Evolutionary conservation across 2,113 vertebrate species (phyloP).

Genomic region (Indri indri): DNA sequence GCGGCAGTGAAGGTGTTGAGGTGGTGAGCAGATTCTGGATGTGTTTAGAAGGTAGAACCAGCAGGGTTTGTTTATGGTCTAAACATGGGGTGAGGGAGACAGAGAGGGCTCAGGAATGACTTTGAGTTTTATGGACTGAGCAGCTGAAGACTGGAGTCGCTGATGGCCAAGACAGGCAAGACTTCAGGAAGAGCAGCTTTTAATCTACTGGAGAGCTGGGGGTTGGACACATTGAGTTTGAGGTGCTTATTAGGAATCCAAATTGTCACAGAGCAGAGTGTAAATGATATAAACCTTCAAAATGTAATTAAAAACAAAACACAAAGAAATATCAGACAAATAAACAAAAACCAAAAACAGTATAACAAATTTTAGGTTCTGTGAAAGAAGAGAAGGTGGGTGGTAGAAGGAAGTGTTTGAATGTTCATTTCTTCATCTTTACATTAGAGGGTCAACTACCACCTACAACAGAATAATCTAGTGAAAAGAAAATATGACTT

Average conservation of each 20-base stretch:
- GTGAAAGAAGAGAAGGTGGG: not conserved
- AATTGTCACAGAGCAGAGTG: not conserved
- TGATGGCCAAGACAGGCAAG: not conserved
- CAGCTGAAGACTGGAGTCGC: not conserved
- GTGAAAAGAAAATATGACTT: not conserved
- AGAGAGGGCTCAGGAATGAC: not conserved
- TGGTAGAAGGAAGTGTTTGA: not conserved
- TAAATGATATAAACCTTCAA: not conserved
- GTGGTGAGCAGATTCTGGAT: not conserved
- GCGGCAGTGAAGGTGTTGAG: not conserved
- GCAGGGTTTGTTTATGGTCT: not conserved
- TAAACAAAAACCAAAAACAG: not conserved
- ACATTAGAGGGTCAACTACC: not conserved
- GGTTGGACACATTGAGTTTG: not conserved
- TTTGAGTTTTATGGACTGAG: not conserved
- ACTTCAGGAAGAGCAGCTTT: not conserved
- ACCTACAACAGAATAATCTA: not conserved
- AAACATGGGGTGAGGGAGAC: not conserved
- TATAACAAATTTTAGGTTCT: not conserved
- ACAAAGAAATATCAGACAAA: not conserved
- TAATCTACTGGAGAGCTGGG: not conserved
- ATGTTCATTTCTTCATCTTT: not conserved
- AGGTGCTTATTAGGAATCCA: not conserved
- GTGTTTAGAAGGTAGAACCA: not conserved
- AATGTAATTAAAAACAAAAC: not conserved